Base-by-base conservation (phyloP, 2,888 invertebrate genomes). In the Drosophila ustulata region DNA sequence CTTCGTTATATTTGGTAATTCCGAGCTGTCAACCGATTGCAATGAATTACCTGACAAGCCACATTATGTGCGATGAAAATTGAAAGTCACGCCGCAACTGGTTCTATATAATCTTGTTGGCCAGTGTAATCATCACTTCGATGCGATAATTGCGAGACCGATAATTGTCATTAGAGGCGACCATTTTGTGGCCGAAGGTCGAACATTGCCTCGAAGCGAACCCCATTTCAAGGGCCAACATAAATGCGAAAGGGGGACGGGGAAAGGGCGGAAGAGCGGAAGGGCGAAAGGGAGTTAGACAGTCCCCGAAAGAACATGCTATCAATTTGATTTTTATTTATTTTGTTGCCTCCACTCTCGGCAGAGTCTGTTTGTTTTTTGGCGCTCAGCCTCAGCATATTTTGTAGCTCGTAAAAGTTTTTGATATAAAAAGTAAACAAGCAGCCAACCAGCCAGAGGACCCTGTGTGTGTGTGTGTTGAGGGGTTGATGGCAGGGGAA, bases 391-490 rank as follows among this genome's bases (percentile, higher is more conserved):
- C 69, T 75, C 72, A 73, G 84, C 82, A 78, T 75, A 82, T 87
- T 82, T 84, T 84, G 87, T 84, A 75, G 84, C 82, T 87, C 82
- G 82, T 82, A 87, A 82, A 82, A 82, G 87, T 82, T 87, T 84
- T 84, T 87, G 79, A 82, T 84, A 84, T 87, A 84, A 84, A 84
- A 87, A 70, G 88, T 84, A 82, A 87, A 84, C 82, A 82, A 65
- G 57, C 59, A 34, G 32, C 25, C 41, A 52, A 25, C 39, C n/a
- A 39, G 39, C 39, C 39, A 9, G n/a, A 50, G 26, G 51, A 25
- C 8, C 23, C 11, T 2, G 49, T 2, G 18, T 18, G 18, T 18
- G 18, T 34, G 32, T 37, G 51, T 43, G 53, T 53, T 11, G 34
- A 11, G 34, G 53, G 53, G 41, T 43, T 53, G 43, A 23, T 30